These are phyloP conservation scores for Bhutanitis thaidina DNA, from an alignment of 2,888 invertebrate genomes.

Conservation along the genomic window DNA sequence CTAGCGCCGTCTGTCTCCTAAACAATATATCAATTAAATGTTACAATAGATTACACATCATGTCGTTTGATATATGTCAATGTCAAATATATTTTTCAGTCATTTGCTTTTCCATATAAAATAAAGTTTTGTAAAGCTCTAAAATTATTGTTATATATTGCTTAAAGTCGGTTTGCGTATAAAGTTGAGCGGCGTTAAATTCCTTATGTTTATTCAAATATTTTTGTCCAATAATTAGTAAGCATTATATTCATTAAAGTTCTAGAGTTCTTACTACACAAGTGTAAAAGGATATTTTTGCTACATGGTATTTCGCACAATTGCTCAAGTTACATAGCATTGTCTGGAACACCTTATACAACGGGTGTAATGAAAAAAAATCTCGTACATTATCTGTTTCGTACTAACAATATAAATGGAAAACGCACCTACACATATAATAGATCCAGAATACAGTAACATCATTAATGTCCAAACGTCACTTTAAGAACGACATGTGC, in stretches of 20 bases:
- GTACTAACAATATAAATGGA: constrained; percentile 13
- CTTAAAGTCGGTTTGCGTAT: neutral
- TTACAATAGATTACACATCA: constrained; percentile 4
- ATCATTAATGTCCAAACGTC: constrained; percentile 12
- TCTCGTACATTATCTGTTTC: neutral
- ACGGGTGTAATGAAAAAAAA: neutral
- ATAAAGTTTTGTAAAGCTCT: neutral
- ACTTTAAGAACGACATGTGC: constrained; percentile 5
- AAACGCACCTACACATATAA: constrained; percentile 14
- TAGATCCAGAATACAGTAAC: constrained; percentile 8
- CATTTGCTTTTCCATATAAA: neutral
- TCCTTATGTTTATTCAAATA: neutral
- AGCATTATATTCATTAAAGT: neutral
- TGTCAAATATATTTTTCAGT: constrained; percentile 7
- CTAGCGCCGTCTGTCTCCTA: constrained; percentile 33
- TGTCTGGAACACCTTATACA: neutral
- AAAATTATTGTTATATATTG: neutral
- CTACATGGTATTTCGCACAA: neutral
- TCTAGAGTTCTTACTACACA: constrained; percentile 1
- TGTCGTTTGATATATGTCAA: neutral
- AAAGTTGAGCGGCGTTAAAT: constrained; percentile 12
- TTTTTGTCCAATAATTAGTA: neutral
- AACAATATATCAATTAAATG: constrained; percentile 14
- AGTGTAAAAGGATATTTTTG: constrained; percentile 1
- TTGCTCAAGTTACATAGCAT: neutral